phyloP scores from a whole-genome alignment of 2,113 vertebrate species.

The Phylloscopus trochilus region DNA sequence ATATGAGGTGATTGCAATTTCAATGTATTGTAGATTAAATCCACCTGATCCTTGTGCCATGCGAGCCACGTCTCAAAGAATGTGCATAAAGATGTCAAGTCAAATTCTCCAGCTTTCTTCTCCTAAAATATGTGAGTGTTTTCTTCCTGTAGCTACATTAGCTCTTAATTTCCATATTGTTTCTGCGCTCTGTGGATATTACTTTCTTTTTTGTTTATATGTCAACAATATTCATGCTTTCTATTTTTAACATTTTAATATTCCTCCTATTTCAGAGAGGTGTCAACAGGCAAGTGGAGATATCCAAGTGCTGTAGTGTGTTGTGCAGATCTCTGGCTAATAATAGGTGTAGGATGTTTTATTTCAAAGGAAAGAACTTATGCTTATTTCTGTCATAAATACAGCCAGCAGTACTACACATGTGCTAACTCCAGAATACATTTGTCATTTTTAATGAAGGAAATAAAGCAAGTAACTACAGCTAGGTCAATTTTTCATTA shows the following conservation, averaged over 20 bases:
- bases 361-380: background rate
- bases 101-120: background rate
- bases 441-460: conserved; percentile 46
- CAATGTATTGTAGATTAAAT: background rate
- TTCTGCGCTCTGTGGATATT: background rate
- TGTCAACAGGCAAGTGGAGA: background rate
- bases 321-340: background rate
- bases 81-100: background rate
- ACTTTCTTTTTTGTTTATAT: background rate
- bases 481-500: background rate
- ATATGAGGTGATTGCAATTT: background rate
- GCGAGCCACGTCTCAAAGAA: background rate
- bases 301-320: background rate
- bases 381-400: conserved; percentile 26
- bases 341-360: background rate
- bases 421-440: background rate
- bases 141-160: background rate
- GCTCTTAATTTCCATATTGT: background rate
- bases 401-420: background rate
- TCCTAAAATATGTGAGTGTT: background rate
- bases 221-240: conserved; percentile 2
- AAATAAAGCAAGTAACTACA: background rate
- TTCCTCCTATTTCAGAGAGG: background rate
- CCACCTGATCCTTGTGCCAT: background rate
- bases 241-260: conserved; percentile 44